Conservation (phyloP, 2,113 vertebrate species). For the Montifringilla adamsi region DNA sequence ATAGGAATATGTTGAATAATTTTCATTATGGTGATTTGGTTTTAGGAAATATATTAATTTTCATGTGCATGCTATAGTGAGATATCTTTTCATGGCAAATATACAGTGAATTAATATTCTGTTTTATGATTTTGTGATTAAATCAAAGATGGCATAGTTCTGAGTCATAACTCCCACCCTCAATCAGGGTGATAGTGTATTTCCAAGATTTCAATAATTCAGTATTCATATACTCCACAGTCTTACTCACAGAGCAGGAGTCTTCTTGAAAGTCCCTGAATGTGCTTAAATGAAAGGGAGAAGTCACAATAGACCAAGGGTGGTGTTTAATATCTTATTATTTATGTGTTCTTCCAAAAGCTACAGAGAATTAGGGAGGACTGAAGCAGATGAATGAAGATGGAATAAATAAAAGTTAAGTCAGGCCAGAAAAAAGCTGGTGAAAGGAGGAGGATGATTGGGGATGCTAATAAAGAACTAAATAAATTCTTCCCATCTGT, state of each 20-base stretch:
- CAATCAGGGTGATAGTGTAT: background rate
- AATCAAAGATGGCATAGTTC: background rate
- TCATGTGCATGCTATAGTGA: background rate
- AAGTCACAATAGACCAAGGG: background rate
- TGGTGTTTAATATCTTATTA: slow-evolving; percentile 2
- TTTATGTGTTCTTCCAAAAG: slow-evolving; percentile 9
- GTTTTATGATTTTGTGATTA: background rate
- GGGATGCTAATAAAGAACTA: background rate
- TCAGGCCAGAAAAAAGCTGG: background rate
- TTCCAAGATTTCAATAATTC: slow-evolving; percentile 39
- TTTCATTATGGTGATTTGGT: background rate
- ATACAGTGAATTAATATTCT: slow-evolving; percentile 2
- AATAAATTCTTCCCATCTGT: background rate
- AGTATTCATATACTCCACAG: background rate
- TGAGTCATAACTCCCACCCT: background rate
- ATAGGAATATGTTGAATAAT: background rate
- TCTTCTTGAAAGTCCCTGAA: background rate
- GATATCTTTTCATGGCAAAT: background rate
- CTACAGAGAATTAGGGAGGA: background rate
- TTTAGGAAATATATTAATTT: background rate
- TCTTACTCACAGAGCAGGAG: background rate
- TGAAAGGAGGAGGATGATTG: background rate
- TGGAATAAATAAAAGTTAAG: background rate
- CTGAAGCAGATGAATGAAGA: background rate
- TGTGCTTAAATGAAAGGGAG: background rate